Conservation (phyloP, 2,797 vertebrate species). For the Gobio occitaniae region DNA sequence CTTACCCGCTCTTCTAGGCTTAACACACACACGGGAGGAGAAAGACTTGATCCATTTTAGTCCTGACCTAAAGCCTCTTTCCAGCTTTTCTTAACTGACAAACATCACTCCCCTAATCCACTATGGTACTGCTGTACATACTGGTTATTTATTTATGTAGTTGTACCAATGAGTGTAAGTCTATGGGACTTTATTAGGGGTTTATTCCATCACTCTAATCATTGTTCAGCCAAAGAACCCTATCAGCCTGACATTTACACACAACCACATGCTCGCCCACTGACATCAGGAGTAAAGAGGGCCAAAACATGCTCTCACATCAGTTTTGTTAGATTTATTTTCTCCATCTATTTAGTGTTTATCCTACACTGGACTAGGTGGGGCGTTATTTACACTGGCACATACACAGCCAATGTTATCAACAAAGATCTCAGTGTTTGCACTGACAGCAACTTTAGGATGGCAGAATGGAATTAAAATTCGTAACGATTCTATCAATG, state of each 20-base stretch:
- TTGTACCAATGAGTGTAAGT: neutral
- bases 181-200: neutral
- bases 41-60: slow-evolving; percentile 46
- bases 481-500: neutral
- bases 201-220: neutral
- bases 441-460: neutral
- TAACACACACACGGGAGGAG: slow-evolving; percentile 2
- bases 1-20: slow-evolving; percentile 10
- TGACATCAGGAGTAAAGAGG: slow-evolving; percentile 24
- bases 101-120: slow-evolving; percentile 32
- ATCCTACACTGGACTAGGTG: slow-evolving; percentile 12
- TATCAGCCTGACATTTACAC: slow-evolving; percentile 12
- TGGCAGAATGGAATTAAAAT: neutral
- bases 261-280: neutral
- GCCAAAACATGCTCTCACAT: neutral
- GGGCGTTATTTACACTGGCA: slow-evolving; percentile 32
- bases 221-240: neutral
- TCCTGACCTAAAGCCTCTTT: slow-evolving; percentile 45
- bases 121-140: neutral
- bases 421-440: slow-evolving; percentile 31
- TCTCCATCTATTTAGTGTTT: slow-evolving; percentile 18
- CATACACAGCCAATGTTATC: slow-evolving; percentile 22
- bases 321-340: neutral
- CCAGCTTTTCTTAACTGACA: slow-evolving; percentile 34
- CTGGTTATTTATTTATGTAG: neutral